Base-by-base conservation (phyloP, 1,140 invertebrate species). In the Dinoponera quadriceps region DNA sequence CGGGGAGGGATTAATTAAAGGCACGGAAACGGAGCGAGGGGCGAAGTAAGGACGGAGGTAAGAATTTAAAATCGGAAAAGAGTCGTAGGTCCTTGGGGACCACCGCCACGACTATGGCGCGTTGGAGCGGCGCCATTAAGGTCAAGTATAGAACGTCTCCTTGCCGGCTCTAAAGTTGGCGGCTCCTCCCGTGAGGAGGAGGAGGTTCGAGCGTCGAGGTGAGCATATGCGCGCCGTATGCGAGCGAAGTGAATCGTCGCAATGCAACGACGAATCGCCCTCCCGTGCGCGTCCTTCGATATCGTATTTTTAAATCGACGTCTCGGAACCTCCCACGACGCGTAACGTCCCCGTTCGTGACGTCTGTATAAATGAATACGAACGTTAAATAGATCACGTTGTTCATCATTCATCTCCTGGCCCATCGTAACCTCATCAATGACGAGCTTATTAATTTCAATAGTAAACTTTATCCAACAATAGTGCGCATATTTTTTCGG, bases 71-170 rank as follows among this genome's bases (percentile, higher is more conserved):
- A 74, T n/a, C 9, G 18, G 51, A 33, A 44, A 11, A 11, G 11
- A 44, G 38, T 44, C 48, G n/a, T 11, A 20, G 33, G 25, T 25
- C n/a, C 2, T 51, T 33, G 14, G 27, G 54, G 85, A 87, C 85
- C 85, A 87, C 84, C 85, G 44, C 71, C 2, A 66, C n/a, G 78
- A 49, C 38, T 62, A 51, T 57, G 22, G 18, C 57, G 44, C 72
- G 73, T 86, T 83, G 85, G 72, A 86, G 48, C 29, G n/a, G 20
- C 54, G 85, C 85, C 81, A 78, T 86, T 87, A 87, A 80, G 85
- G 85, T 86, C 85, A 80, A 87, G 85, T 87, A 86, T 87, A 86
- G 85, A 83, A 60, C 62, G 78, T 68, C 51, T 74, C 33, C 57
- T 83, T 48, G 80, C 82, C 38, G 38, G 38, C 7, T 44, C 84